A percentile compares a stretch with the other conserved stretches of the same genome.
phyloP scores from a whole-genome alignment of 2,888 invertebrate genomes.

The Temnothorax unifasciatus region DNA sequence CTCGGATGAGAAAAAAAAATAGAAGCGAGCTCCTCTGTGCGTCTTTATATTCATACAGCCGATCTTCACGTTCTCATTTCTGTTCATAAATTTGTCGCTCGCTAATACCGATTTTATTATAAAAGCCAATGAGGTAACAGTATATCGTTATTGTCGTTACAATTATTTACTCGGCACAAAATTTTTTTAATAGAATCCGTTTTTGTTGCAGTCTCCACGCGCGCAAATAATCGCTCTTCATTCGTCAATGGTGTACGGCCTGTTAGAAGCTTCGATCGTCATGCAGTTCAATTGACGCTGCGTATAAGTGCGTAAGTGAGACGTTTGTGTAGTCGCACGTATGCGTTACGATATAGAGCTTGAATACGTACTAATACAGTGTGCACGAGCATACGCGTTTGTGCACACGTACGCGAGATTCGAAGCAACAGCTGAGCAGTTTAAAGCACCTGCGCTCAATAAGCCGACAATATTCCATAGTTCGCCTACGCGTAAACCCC shows the following conservation, averaged over 20 bases:
- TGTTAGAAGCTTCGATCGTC: conserved; percentile 68
- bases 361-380: conserved; percentile 68
- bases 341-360: conserved; percentile 57
- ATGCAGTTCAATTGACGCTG: conserved; percentile 72
- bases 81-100: background rate
- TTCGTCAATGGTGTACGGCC: conserved; percentile 61
- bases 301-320: conserved; percentile 75
- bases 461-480: conserved; percentile 77
- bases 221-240: conserved; percentile 59
- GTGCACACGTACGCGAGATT: conserved; percentile 70
- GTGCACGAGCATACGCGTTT: conserved; percentile 52
- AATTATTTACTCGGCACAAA: conserved; percentile 25
- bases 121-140: background rate
- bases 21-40: background rate
- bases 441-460: conserved; percentile 82
- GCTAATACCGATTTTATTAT: background rate
- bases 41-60: background rate
- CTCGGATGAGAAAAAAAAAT: conserved; percentile 34
- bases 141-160: background rate
- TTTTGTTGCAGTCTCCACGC: conserved; percentile 20
- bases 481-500: conserved; percentile 75
- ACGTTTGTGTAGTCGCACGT: conserved; percentile 66
- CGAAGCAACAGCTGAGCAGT: conserved; percentile 84
- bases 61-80: conserved; percentile 10
- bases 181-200: conserved; percentile 37